Percentiles rank a stretch among this genome's conserved stretches.
Conservation (phyloP, 2,888 invertebrate species). For the Ypsolopha sequella region DNA sequence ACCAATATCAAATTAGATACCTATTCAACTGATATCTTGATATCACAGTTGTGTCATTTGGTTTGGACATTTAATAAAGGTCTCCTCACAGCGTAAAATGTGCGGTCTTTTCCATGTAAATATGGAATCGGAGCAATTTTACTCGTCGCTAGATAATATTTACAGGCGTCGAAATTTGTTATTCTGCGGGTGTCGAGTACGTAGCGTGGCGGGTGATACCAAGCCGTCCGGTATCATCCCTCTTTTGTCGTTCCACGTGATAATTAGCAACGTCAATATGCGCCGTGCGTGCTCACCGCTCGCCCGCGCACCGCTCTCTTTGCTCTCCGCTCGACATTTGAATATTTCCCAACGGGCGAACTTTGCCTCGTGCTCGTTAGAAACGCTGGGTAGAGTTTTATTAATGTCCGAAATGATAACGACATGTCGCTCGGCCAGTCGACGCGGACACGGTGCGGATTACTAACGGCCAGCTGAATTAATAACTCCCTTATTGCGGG, state of each 20-base stretch:
- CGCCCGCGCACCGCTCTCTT: background rate
- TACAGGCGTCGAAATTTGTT: background rate
- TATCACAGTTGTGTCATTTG: too few species aligned
- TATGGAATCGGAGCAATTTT: background rate
- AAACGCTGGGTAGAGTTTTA: constrained; percentile 45
- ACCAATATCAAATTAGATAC: too few species aligned
- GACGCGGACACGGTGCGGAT: constrained; percentile 25
- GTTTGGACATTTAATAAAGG: too few species aligned
- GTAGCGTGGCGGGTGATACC: background rate
- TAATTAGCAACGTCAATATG: constrained; percentile 44
- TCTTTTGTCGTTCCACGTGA: constrained; percentile 10
- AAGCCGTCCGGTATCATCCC: background rate
- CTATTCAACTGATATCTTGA: too few species aligned
- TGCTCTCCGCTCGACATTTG: constrained; percentile 26
- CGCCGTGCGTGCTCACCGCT: constrained; percentile 16
- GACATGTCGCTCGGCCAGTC: constrained; percentile 34
- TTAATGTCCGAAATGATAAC: constrained; percentile 56
- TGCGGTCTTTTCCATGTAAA: background rate
- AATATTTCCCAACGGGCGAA: constrained; percentile 40
- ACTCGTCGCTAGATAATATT: background rate
- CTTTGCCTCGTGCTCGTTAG: constrained; percentile 37
- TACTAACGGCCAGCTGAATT: constrained; percentile 46
- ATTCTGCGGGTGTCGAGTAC: background rate
- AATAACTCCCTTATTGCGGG: constrained; percentile 37
- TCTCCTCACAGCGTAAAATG: too few species aligned